phyloP scores from a whole-genome alignment of 2,113 vertebrate genomes.

The Onychorhynchus coronatus region DNA sequence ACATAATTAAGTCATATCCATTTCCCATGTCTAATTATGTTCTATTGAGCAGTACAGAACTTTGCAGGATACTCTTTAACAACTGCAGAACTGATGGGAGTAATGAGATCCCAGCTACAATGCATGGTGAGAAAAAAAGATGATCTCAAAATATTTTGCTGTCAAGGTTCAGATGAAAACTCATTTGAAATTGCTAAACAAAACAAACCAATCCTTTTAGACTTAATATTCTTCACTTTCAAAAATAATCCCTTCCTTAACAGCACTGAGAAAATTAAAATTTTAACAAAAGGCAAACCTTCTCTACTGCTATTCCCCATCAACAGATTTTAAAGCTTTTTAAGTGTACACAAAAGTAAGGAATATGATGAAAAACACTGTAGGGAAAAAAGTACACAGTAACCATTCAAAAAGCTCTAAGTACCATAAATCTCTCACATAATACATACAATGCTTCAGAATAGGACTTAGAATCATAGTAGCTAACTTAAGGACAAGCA shows the following conservation, averaged over 20 bases:
- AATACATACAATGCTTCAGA: background rate
- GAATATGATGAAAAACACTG: background rate
- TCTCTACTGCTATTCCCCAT: background rate
- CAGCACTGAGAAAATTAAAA: slow-evolving; percentile 42
- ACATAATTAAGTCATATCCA: background rate
- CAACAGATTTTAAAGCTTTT: background rate
- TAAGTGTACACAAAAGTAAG: background rate
- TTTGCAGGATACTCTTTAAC: background rate
- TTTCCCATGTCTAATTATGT: slow-evolving; percentile 49
- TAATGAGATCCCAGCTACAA: background rate
- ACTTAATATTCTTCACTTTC: background rate
- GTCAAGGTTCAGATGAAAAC: background rate
- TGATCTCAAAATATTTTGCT: slow-evolving; percentile 26
- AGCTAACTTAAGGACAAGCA: background rate
- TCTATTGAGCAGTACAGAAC: slow-evolving; percentile 52
- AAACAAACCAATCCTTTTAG: background rate
- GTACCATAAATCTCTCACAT: background rate
- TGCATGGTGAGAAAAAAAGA: slow-evolving; percentile 19
- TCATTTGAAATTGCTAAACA: background rate
- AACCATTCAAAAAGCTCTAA: background rate
- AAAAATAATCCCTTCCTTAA: slow-evolving; percentile 12
- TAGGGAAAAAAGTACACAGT: background rate
- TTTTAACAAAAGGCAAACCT: background rate
- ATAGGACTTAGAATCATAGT: background rate
- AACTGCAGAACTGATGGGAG: background rate